Evolutionary conservation across 2,888 invertebrate species (phyloP).

Genomic region (Hedychridium roseum): DNA sequence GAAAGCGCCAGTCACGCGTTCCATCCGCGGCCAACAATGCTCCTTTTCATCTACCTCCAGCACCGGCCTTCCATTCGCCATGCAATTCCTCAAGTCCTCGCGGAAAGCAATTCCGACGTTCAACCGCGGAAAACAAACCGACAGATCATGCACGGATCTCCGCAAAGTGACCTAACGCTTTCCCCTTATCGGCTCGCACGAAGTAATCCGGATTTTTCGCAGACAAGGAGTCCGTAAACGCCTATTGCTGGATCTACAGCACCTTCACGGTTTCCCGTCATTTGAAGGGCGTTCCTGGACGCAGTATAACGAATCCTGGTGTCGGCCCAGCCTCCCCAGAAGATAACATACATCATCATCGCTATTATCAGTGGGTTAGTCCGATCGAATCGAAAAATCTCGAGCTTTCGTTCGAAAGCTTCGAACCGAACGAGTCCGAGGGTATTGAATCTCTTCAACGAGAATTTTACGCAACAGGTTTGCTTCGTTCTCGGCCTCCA

Average conservation of each 20-base stretch:
- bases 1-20: too few relatives aligned
- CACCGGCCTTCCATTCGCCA: too few relatives aligned
- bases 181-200: too few relatives aligned
- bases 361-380: constrained; percentile 77
- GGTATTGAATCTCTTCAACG: background rate
- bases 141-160: too few relatives aligned
- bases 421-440: background rate
- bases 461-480: constrained; percentile 39
- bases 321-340: constrained; percentile 63
- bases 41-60: too few relatives aligned
- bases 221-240: constrained; percentile 73
- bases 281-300: constrained; percentile 65
- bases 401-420: background rate
- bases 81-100: too few relatives aligned
- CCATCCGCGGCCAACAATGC: too few relatives aligned
- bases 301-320: constrained; percentile 66
- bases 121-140: too few relatives aligned
- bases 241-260: constrained; percentile 83
- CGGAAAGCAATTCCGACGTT: too few relatives aligned
- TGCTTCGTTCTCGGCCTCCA: constrained; percentile 74
- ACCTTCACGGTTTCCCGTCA: constrained; percentile 69
- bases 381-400: background rate
- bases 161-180: too few relatives aligned
- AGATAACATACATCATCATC: constrained; percentile 68
- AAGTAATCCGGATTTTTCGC: too few relatives aligned